These are phyloP conservation scores for Bagarius yarrelli DNA, from an alignment of 2,113 vertebrate genomes.

Conservation along the genomic window DNA sequence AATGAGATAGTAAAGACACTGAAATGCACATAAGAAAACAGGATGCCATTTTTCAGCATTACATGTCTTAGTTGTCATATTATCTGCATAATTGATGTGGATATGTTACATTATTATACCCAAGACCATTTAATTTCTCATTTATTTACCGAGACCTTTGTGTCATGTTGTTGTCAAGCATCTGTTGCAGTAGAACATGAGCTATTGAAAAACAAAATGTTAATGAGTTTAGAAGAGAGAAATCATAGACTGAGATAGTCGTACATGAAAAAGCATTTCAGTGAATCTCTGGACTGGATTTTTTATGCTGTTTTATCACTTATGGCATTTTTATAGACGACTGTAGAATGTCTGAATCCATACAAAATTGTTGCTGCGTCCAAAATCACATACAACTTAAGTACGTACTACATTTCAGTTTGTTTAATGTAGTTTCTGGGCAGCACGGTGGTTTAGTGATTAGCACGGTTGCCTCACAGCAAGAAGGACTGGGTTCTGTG, in stretches of 20 bases:
- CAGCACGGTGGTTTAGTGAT: too few relatives aligned
- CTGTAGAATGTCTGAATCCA: not conserved
- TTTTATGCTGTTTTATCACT: accelerated
- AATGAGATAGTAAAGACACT: not conserved
- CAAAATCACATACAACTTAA: too few relatives aligned
- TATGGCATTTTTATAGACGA: not conserved
- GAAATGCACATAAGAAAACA: not conserved
- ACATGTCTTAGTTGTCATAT: not conserved
- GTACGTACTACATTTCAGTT: too few relatives aligned
- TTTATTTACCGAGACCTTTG: not conserved
- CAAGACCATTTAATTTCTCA: not conserved
- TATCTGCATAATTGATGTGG: not conserved
- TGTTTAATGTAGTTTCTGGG: too few relatives aligned
- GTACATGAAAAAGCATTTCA: too few relatives aligned
- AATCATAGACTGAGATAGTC: not conserved
- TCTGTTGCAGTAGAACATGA: not conserved
- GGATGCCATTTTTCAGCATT: not conserved
- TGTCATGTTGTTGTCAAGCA: not conserved
- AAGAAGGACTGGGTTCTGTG: too few relatives aligned
- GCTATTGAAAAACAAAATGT: not conserved
- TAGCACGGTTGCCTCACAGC: too few relatives aligned
- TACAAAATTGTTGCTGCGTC: not conserved
- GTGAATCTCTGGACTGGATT: not conserved
- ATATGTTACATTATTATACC: not conserved
- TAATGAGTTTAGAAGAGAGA: too few relatives aligned